Evolutionary conservation across 1,140 invertebrate species (phyloP).

Genomic region (Homarus americanus): DNA sequence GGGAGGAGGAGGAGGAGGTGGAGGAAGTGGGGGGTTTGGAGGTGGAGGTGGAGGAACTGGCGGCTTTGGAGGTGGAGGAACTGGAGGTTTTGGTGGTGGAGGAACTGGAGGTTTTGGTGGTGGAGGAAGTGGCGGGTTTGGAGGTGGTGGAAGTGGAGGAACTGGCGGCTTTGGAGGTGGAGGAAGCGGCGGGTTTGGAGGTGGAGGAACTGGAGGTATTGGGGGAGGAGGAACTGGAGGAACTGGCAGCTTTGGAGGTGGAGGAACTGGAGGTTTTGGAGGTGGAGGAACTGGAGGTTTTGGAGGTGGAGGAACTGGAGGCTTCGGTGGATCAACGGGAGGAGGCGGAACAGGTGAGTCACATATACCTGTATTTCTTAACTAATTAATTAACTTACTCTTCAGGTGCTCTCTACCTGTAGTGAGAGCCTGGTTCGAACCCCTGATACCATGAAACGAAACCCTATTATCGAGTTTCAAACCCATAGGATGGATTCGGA

Average conservation of each 20-base stretch:
- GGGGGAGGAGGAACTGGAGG: slow-evolving; percentile 7
- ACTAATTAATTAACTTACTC: too few species aligned
- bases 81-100: not conserved
- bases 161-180: not conserved
- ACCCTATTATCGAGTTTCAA: not conserved
- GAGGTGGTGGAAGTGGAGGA: slow-evolving; percentile 30
- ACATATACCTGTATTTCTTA: too few species aligned
- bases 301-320: slow-evolving; percentile 32
- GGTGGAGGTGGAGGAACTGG: slow-evolving; percentile 10
- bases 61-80: not conserved
- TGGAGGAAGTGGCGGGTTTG: slow-evolving; percentile 19
- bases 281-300: slow-evolving; percentile 16
- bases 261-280: slow-evolving; percentile 22
- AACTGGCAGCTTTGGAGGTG: slow-evolving; percentile 2
- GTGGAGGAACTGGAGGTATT: not conserved
- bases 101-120: slow-evolving; percentile 31
- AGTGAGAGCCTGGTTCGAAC: too few species aligned
- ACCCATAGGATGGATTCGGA: too few species aligned
- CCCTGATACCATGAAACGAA: not conserved
- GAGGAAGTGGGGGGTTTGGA: not conserved
- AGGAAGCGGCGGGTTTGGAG: not conserved
- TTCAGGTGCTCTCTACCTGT: too few species aligned
- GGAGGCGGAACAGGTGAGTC: not conserved
- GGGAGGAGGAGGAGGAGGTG: slow-evolving; percentile 18
- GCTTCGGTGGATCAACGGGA: slow-evolving; percentile 22